Evolutionary conservation across 2,888 invertebrate genomes (phyloP).

Genomic region (Dione vanillae): DNA sequence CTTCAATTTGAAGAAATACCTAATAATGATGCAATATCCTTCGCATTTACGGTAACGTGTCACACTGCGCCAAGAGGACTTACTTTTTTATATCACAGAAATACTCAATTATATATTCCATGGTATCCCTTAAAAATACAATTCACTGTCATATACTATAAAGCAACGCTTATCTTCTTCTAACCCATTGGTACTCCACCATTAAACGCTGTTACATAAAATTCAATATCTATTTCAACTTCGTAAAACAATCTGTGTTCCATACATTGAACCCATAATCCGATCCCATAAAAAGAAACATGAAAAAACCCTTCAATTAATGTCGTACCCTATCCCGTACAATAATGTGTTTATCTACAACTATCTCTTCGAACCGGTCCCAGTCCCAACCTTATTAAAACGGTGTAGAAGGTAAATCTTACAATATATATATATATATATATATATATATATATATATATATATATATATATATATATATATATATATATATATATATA

Average conservation of each 20-base stretch:
- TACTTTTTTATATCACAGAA: too few relatives aligned
- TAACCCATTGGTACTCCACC: not conserved
- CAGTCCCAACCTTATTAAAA: constrained; percentile 53
- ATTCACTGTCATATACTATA: too few relatives aligned
- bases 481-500: not conserved
- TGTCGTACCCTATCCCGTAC: constrained; percentile 23
- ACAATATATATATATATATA: too few relatives aligned
- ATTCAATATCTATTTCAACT: constrained; percentile 17
- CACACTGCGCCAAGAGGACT: too few relatives aligned
- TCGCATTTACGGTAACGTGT: too few relatives aligned
- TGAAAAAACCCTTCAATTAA: constrained; percentile 30
- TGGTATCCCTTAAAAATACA: too few relatives aligned
- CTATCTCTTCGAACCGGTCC: constrained; percentile 47
- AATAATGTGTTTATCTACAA: constrained; percentile 36
- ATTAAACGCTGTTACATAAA: constrained; percentile 10
- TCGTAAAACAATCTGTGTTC: constrained; percentile 24
- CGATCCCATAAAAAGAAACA: constrained; percentile 28
- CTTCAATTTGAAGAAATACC: not conserved
- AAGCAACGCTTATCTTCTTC: not conserved
- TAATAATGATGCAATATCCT: too few relatives aligned
- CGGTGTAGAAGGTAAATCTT: constrained; percentile 35
- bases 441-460: not conserved
- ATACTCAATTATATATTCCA: too few relatives aligned
- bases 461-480: not conserved
- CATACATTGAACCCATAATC: constrained; percentile 5